A percentile compares a stretch with the other conserved stretches of the same genome.
phyloP scores from a whole-genome alignment of 2,113 vertebrate species.

The Cromileptes altivelis region DNA sequence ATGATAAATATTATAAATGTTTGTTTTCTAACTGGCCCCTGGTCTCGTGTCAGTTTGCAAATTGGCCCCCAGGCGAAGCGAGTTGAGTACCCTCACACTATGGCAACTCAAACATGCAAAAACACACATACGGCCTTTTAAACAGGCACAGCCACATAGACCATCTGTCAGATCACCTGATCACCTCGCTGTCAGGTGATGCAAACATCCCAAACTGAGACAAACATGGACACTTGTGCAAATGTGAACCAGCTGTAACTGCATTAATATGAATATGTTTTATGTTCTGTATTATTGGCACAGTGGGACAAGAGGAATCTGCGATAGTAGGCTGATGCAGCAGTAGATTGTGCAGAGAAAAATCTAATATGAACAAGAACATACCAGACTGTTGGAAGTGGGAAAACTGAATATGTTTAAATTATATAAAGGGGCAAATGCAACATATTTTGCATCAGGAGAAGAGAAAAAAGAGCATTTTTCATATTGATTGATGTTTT shows the following conservation, averaged over 20 bases:
- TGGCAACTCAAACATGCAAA: not conserved
- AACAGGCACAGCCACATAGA: not conserved
- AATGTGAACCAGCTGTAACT: not conserved
- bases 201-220: not conserved
- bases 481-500: no score
- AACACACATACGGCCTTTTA: not conserved
- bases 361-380: not conserved
- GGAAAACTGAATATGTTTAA: not conserved
- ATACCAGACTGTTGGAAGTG: not conserved
- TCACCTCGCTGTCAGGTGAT: conserved; percentile 24
- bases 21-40: no score
- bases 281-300: not conserved
- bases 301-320: not conserved
- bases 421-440: not conserved
- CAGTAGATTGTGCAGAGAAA: not conserved
- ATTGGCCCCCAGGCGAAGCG: no score
- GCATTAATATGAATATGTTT: not conserved
- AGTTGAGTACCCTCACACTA: not conserved
- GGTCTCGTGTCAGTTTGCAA: no score
- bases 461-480: not conserved
- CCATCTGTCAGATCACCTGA: conserved; percentile 49
- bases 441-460: not conserved
- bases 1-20: no score
- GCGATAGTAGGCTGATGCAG: not conserved
- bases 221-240: not conserved